Percentiles rank a stretch among this genome's conserved stretches.
These are phyloP conservation scores for Notechis scutatus DNA, from an alignment of 2,113 vertebrate species.

Conservation along the genomic window DNA sequence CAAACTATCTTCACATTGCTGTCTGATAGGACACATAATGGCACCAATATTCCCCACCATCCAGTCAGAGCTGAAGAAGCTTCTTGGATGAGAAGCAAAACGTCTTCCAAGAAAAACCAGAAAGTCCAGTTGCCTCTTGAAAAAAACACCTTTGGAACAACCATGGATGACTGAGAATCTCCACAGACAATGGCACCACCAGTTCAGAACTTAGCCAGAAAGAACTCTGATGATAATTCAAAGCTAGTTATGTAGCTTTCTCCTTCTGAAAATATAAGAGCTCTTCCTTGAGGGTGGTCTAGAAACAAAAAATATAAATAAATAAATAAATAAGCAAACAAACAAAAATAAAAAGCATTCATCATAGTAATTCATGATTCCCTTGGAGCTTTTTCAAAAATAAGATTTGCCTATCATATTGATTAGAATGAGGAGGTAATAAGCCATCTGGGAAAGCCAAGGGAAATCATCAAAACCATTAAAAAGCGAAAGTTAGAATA, in stretches of 20 bases:
- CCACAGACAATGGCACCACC: neutral
- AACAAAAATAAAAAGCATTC: conserved; percentile 36
- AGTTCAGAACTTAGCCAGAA: neutral
- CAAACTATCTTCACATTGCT: neutral
- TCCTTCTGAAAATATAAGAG: conserved; percentile 42
- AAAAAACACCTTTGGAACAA: no score
- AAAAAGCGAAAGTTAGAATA: no score
- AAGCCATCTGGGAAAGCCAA: no score
- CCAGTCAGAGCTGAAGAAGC: no score
- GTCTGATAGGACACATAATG: neutral
- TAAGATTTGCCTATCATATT: conserved; percentile 50
- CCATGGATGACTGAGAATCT: no score
- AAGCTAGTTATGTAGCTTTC: conserved; percentile 3
- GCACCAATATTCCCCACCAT: neutral
- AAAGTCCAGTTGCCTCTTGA: no score
- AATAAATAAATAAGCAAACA: no score
- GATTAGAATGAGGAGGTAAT: conserved; percentile 19
- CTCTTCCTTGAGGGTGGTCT: neutral
- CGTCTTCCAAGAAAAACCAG: no score
- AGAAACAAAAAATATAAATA: neutral
- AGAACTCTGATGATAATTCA: neutral
- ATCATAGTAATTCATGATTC: conserved; percentile 32
- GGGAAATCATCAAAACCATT: no score
- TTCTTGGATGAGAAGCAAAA: no score
- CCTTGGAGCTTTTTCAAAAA: conserved; percentile 33